phyloP scores from a whole-genome alignment of 2,797 vertebrate species.

The Octomys mimax region DNA sequence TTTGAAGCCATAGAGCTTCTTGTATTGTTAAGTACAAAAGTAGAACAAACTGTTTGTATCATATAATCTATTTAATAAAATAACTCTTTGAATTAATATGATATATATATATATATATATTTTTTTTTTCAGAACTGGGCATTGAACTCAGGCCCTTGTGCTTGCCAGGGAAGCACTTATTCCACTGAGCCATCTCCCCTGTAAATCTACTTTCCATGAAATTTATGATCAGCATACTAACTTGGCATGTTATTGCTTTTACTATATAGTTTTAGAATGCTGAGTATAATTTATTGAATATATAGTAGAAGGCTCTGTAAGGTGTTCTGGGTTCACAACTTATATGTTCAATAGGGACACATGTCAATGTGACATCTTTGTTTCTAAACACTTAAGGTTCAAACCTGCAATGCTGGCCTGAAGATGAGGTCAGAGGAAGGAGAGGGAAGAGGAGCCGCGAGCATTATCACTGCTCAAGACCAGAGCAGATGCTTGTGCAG shows the following conservation, averaged over 20 bases:
- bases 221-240: background rate
- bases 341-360: background rate
- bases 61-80: background rate
- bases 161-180: no score
- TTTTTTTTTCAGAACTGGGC: no score
- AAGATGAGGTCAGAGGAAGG: background rate
- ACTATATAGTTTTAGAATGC: background rate
- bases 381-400: background rate
- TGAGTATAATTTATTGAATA: background rate
- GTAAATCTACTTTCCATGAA: background rate
- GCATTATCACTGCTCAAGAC: background rate
- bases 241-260: background rate
- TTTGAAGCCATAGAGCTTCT: slow-evolving; percentile 32
- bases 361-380: background rate
- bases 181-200: background rate
- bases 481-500: background rate
- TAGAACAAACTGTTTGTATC: background rate
- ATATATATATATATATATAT: no score
- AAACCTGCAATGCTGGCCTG: background rate
- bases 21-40: slow-evolving; percentile 38
- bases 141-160: no score
- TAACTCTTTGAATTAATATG: no score
- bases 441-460: background rate
- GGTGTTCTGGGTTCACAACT: background rate
- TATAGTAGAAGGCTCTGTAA: background rate